Percentiles rank a stretch among this genome's conserved stretches.
phyloP scores from a whole-genome alignment of 2,113 vertebrate species.

The Psammodynastes pulverulentus region DNA sequence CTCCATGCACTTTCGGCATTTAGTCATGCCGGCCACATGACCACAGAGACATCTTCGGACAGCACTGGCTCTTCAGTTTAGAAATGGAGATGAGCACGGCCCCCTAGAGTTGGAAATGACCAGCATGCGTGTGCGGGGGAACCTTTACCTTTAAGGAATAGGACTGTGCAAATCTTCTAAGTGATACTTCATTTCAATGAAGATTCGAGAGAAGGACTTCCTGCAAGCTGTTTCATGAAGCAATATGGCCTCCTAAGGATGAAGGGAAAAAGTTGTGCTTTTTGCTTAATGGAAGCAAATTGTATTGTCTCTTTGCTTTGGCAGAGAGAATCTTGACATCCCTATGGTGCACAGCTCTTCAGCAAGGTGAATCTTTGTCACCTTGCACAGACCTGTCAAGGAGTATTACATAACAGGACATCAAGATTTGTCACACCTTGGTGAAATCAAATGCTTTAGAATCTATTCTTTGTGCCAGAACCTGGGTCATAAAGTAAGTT shows the following conservation, averaged over 20 bases:
- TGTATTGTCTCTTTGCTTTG: not conserved
- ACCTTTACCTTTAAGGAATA: too few species aligned
- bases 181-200: not conserved
- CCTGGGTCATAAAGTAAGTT: not conserved
- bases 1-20: too few species aligned
- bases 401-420: not conserved
- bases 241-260: not conserved
- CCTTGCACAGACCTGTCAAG: not conserved
- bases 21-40: too few species aligned
- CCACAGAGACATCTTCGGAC: too few species aligned
- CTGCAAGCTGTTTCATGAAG: not conserved
- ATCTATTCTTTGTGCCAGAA: not conserved
- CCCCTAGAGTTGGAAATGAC: too few species aligned
- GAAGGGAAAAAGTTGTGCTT: not conserved
- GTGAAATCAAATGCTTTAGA: not conserved
- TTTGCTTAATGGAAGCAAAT: not conserved
- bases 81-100: too few species aligned
- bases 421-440: not conserved
- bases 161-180: not conserved
- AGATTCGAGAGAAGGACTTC: not conserved
- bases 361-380: not conserved
- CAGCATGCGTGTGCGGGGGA: too few species aligned
- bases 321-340: not conserved
- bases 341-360: not conserved
- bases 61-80: too few species aligned